Evolutionary conservation across 2,888 invertebrate genomes (phyloP).

Genomic region (Drosophila leonis): DNA sequence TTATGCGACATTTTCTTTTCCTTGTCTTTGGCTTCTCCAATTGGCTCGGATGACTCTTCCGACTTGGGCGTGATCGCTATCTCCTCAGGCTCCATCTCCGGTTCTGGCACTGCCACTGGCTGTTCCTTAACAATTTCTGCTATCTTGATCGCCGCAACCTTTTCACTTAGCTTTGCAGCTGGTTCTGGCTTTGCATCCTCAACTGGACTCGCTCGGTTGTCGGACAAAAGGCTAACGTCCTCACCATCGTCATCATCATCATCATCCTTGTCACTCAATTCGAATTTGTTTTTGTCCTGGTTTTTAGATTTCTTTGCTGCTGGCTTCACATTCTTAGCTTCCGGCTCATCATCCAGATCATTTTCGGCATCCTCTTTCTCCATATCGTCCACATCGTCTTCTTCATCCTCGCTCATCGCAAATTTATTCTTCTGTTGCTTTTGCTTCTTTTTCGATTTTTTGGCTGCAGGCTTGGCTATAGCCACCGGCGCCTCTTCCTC

Average conservation of each 20-base stretch:
- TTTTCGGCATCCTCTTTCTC: constrained; percentile 73
- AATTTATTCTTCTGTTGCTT: constrained; percentile 60
- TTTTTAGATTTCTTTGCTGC: constrained; percentile 80
- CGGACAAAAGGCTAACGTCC: constrained; percentile 3
- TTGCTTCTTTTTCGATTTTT: constrained; percentile 84
- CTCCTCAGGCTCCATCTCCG: constrained; percentile 14
- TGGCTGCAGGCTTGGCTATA: constrained; percentile 67
- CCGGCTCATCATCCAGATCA: constrained; percentile 35
- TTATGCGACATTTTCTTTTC: constrained; percentile 95
- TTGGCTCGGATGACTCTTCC: constrained; percentile 21
- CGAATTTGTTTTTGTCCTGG: constrained; percentile 72
- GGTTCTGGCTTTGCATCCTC: constrained; percentile 20
- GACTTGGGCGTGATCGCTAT: constrained; percentile 28
- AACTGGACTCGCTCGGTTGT: not conserved
- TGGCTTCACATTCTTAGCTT: constrained; percentile 52
- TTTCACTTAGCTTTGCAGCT: constrained; percentile 3
- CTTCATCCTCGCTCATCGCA: constrained; percentile 75
- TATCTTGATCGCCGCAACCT: constrained; percentile 10
- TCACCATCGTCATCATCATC: constrained; percentile 74
- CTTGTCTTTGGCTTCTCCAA: constrained; percentile 49
- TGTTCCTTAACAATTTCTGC: constrained; percentile 9
- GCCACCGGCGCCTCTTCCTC: constrained; percentile 43
- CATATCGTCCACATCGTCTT: constrained; percentile 54
- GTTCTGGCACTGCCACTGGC: not conserved
- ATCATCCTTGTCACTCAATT: constrained; percentile 49